Base-by-base conservation (phyloP, 2,888 invertebrate genomes). In the Monochamus alternatus region DNA sequence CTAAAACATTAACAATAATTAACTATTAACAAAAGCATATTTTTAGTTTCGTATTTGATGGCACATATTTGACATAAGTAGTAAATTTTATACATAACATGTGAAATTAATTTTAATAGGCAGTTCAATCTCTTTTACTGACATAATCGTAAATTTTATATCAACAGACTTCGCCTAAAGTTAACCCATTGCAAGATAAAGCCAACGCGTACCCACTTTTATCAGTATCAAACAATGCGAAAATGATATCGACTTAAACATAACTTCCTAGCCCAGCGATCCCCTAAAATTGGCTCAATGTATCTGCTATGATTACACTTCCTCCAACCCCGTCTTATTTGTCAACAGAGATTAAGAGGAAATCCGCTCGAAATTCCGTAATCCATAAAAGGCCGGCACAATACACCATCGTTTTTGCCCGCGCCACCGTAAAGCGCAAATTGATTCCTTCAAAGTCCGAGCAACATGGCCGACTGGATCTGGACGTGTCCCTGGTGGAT, bases 401-500 rank as follows among this genome's bases (percentile, higher is more conserved):
- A 52, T 44, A 68, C 14, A 38, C 63, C 70, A 63, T 71, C 70
- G 70, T 63, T 71, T 69, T 71, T 71, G 70, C 63, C 12, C 59
- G 51, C 63, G 62, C 62, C 51, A 51, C 52, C 70, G 70, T 71
- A 71, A 71, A 71, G 70, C 70, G 52, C 70, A 71, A 71, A 71
- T 71, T 71, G 70, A 71, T 71, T 71, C 70, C 63, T 71, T 71
- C 70, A 71, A 63, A 71, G 44, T 63, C 52, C 47, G 8, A 52
- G 52, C 63, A 71, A 71, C 70, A 71, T 71, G 70, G 70, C 63
- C 51, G 70, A 71, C 70, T 71, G 70, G 38, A 30, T 51, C 63
- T 71, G 51, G 44, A 52, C 70, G 22, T 55, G 75, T 69, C 78
- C 72, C 75, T 32, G 55, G 79, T 62, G 79, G 76, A 67, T 79